phyloP scores from a whole-genome alignment of 92 coral and sea anemone species.

The Siderastrea siderea region DNA sequence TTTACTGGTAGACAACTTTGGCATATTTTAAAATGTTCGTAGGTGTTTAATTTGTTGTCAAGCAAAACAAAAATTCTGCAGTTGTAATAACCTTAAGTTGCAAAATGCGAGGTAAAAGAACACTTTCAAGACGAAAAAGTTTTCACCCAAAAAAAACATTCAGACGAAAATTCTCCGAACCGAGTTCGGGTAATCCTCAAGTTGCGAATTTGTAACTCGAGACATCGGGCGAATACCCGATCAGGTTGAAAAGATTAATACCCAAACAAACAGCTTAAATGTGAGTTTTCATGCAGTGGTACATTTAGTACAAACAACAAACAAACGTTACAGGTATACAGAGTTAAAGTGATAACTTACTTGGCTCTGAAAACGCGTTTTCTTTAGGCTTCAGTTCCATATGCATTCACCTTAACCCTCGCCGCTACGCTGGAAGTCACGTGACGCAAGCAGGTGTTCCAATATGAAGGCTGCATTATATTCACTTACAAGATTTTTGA shows the following conservation, averaged over 20 bases:
- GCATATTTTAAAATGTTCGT: no score
- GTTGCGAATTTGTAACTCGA: neutral
- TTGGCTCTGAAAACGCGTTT: conserved; percentile 24
- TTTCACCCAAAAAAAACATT: neutral
- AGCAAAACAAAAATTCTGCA: neutral
- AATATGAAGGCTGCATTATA: neutral
- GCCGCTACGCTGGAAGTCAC: neutral
- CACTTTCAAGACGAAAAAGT: neutral
- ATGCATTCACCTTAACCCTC: neutral
- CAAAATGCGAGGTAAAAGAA: neutral
- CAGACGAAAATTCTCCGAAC: neutral
- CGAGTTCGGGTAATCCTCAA: neutral
- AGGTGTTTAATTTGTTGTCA: no score
- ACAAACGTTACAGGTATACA: no score
- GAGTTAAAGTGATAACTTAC: neutral
- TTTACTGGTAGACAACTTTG: no score
- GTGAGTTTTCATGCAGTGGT: neutral
- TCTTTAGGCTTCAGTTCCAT: conserved; percentile 42
- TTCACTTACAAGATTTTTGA: no score
- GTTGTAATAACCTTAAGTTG: neutral
- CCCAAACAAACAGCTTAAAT: neutral
- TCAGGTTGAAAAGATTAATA: neutral
- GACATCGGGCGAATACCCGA: neutral
- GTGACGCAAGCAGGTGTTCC: conserved; percentile 24
- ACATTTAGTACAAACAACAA: neutral